phyloP scores from a whole-genome alignment of 2,888 invertebrate genomes.

The Chalcis sispes region DNA sequence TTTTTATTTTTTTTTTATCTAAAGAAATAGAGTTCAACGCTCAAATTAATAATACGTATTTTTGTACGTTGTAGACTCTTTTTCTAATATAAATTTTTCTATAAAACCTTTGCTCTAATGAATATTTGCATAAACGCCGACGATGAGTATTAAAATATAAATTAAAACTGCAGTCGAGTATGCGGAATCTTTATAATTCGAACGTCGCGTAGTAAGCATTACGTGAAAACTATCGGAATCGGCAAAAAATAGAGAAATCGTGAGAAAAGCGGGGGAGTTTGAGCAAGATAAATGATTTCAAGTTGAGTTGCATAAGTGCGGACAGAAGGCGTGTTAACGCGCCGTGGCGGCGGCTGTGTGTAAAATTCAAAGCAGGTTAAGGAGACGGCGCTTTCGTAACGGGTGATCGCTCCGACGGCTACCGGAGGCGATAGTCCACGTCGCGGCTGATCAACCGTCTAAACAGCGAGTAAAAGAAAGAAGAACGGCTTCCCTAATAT shows the following conservation, averaged over 20 bases:
- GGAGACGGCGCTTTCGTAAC: constrained; percentile 57
- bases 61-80: no score
- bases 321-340: constrained; percentile 34
- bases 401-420: constrained; percentile 35
- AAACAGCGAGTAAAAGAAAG: constrained; percentile 58
- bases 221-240: constrained; percentile 29
- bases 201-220: constrained; percentile 18
- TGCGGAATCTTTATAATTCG: constrained; percentile 17
- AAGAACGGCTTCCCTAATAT: constrained; percentile 67
- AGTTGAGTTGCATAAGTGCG: constrained; percentile 62
- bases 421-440: background rate
- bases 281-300: constrained; percentile 62
- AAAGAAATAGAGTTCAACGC: no score
- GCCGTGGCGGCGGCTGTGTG: constrained; percentile 30
- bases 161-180: no score
- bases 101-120: no score
- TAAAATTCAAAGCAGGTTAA: constrained; percentile 56
- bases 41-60: no score
- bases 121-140: no score
- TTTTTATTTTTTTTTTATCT: no score
- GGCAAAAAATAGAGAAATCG: constrained; percentile 52
- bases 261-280: constrained; percentile 59
- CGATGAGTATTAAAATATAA: no score
- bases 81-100: no score
- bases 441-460: constrained; percentile 25